Evolutionary conservation across 2,797 vertebrate species (phyloP), one percentile per base, ranked within the genome.

Genomic region (Takifugu ocellatus): DNA sequence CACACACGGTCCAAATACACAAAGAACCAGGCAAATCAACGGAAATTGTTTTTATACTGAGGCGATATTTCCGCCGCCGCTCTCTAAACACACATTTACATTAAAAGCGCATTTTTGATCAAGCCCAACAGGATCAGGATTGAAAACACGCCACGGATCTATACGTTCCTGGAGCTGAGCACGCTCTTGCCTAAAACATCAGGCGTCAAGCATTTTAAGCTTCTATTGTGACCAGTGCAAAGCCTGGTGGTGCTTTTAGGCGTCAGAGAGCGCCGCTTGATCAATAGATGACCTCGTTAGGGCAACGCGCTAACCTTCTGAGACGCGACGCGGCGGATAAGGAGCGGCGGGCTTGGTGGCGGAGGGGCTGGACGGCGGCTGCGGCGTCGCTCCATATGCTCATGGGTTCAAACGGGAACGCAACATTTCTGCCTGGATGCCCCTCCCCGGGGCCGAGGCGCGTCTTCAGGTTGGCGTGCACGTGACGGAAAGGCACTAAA

Each of bases 131-230:
- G 5, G 14, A 16, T 14, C 43, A 63, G 42, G 43, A 48, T 36
- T 36, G 33, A 54, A 60, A 62, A 17, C 25, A 54, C 8, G 39
- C 43, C 25, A 33, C 36, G 49, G 68, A 76, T 49, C 36, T 51
- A 61, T 29, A 55, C 77, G 61, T 66, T 75, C 62, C 57, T 53
- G 56, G 68, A 63, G 68, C 65, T 15, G 58, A 55, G 75, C 53
- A 16, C 74, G 75, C 72, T 82, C 71, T 54, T 87, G 85, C 79
- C 87, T 89, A 83, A 88, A 87, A 85, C 85, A 88, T 87, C 79
- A 81, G 63, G 25, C 67, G 48, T 47, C 69, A 81, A 84, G 68
- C 75, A 75, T 82, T 81, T 81, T 87, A 87, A 89, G 83, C 83
- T 78, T 68, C 81, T 71, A 80, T 85, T 87, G 83, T 85, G 78